phyloP scores from a whole-genome alignment of 2,113 vertebrate genomes.

The Diphyllodes magnificus region DNA sequence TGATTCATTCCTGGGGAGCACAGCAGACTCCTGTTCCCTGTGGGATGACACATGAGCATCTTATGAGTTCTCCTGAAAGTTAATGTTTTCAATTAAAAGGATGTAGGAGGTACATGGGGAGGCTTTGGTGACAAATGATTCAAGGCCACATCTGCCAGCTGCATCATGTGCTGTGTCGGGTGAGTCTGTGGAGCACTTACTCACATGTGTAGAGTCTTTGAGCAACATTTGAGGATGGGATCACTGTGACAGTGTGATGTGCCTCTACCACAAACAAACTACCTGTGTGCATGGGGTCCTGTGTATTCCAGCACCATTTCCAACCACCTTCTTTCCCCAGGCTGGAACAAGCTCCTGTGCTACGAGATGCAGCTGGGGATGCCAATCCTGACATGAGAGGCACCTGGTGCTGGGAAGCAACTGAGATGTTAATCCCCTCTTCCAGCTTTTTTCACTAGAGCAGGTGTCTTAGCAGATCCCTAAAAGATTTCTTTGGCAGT shows the following conservation, averaged over 20 bases:
- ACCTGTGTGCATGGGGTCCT: not conserved
- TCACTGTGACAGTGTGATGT: not conserved
- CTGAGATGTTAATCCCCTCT: not conserved
- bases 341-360: not conserved
- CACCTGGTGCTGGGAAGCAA: not conserved
- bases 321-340: not conserved
- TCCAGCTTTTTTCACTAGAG: not conserved
- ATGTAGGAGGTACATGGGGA: not conserved
- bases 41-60: not conserved
- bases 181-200: not conserved
- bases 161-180: not conserved
- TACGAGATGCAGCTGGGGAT: not conserved
- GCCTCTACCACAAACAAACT: not conserved
- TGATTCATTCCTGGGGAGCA: not conserved
- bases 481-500: not conserved
- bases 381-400: not conserved
- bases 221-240: not conserved
- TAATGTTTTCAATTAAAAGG: constrained; percentile 15
- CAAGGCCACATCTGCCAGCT: not conserved
- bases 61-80: not conserved
- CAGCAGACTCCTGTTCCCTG: not conserved
- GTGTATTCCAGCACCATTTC: not conserved
- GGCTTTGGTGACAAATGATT: not conserved
- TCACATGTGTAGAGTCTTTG: not conserved
- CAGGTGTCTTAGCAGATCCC: not conserved